Evolutionary conservation across 2,797 vertebrate genomes (phyloP), one percentile per base, ranked within the genome.

Genomic region (Cercopithecus diana): DNA sequence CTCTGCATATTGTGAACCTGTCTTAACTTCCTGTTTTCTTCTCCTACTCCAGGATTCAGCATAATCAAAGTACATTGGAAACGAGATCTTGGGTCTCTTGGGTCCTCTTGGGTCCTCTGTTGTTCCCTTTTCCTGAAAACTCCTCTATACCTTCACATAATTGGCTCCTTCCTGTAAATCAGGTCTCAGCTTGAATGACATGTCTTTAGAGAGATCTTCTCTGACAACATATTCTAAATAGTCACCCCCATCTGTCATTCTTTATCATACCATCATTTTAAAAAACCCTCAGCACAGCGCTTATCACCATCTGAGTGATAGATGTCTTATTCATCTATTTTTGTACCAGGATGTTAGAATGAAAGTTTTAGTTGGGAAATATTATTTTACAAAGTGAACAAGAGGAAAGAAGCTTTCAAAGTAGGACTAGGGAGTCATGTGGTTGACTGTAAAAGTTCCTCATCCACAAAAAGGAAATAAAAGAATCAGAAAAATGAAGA

Each of bases 261-360:
- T 87, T 82, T 73, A 48, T 83, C 33, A 30, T 14, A 22, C 9
- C 41, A 89, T 58, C 11, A 55, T 83, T 85, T 14, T 7, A 57
- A 84, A 85, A 28, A 72, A 41, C 28, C 39, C 67, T 88, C 48
- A 41, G 1, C 12, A 61, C 33, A 85, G 3, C 14, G 75, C 45
- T 52, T 85, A 55, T 3, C 30, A 86, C 7, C 33, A 13, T 79
- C 58, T 91, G 83, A 82, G 3, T 67, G 64, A 67, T n/a, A 67
- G 15, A 93, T 88, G 39, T 82, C 45, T 70, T 81, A 39, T 22
- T 57, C 26, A 84, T 94, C 43, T 64, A 58, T 93, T 94, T 95
- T 89, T 95, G 1, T 43, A 50, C 45, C 24, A 90, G 22, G 22
- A 77, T 95, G 22, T 79, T 75, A 76, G 10, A 94, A 92, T 88